These are phyloP conservation scores for Cliona cf. orientalis DNA, from an alignment of 37 sponge, comb jelly and placozoan genomes.

Conservation along the genomic window DNA sequence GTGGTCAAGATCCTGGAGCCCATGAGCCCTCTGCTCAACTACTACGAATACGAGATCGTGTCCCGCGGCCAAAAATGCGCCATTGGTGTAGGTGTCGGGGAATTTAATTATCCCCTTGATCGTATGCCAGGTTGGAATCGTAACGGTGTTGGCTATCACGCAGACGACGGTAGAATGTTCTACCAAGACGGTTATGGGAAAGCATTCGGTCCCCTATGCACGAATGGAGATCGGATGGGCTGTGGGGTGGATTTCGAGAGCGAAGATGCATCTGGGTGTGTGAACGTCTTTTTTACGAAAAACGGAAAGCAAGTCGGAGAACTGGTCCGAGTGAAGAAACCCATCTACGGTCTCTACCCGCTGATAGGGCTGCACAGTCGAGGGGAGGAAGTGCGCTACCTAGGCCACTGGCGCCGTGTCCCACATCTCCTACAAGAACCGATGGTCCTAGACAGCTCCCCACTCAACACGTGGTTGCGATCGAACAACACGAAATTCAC, in stretches of 20 bases:
- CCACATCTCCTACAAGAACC: slow-evolving; percentile 40
- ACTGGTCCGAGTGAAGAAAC: slow-evolving; percentile 62
- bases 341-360: slow-evolving; percentile 76
- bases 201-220: slow-evolving; percentile 69
- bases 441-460: slow-evolving; percentile 42
- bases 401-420: slow-evolving; percentile 58
- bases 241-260: slow-evolving; percentile 72
- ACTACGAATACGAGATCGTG: slow-evolving; percentile 78
- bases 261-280: slow-evolving; percentile 52
- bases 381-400: slow-evolving; percentile 74
- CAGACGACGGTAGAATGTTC: slow-evolving; percentile 76
- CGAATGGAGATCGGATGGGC: slow-evolving; percentile 79
- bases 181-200: slow-evolving; percentile 70
- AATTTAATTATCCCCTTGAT: slow-evolving; percentile 45
- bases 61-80: slow-evolving; percentile 55
- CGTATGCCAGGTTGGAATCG: slow-evolving; percentile 81
- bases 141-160: slow-evolving; percentile 84
- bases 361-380: slow-evolving; percentile 81
- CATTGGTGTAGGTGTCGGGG: slow-evolving; percentile 73
- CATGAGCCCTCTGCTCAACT: slow-evolving; percentile 74
- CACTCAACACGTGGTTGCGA: slow-evolving; percentile 60
- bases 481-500: slow-evolving; percentile 66
- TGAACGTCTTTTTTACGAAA: slow-evolving; percentile 86
- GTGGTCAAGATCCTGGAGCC: slow-evolving; percentile 80
- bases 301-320: slow-evolving; percentile 73